Percentiles rank a stretch among this genome's conserved stretches.
phyloP scores from a whole-genome alignment of 2,113 vertebrate genomes.

The Anarrhichthys ocellatus region DNA sequence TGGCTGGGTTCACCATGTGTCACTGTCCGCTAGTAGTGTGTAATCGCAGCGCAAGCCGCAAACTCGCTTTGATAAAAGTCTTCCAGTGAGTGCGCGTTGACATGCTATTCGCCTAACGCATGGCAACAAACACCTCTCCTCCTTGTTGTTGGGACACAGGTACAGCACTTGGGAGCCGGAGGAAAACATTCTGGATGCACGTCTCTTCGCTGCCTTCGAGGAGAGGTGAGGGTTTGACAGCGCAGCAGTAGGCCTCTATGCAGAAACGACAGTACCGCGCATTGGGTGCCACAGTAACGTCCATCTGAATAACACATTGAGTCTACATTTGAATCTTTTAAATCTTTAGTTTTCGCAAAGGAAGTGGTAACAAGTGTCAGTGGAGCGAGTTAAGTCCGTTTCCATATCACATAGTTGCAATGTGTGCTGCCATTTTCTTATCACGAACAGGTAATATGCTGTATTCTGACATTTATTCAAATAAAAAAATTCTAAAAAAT shows the following conservation, averaged over 20 bases:
- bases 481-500: neutral
- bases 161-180: constrained; percentile 99
- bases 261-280: constrained; percentile 7
- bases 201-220: constrained; percentile 95
- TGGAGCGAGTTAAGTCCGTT: neutral
- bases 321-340: neutral
- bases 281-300: neutral
- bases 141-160: constrained; percentile 79
- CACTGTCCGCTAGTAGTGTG: constrained; percentile 63
- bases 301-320: neutral
- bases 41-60: constrained; percentile 36
- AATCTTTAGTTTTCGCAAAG: neutral
- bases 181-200: constrained; percentile 97
- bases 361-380: neutral
- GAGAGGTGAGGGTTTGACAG: constrained; percentile 90
- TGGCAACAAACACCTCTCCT: constrained; percentile 6
- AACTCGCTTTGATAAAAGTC: constrained; percentile 48
- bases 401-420: neutral
- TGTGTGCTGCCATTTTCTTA: neutral
- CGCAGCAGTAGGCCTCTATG: constrained; percentile 64
- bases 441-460: neutral
- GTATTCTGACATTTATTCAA: neutral
- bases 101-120: neutral
- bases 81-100: neutral
- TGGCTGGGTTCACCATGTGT: constrained; percentile 69